Base-by-base conservation (phyloP, 1,140 invertebrate species). In the Apis cerana region DNA sequence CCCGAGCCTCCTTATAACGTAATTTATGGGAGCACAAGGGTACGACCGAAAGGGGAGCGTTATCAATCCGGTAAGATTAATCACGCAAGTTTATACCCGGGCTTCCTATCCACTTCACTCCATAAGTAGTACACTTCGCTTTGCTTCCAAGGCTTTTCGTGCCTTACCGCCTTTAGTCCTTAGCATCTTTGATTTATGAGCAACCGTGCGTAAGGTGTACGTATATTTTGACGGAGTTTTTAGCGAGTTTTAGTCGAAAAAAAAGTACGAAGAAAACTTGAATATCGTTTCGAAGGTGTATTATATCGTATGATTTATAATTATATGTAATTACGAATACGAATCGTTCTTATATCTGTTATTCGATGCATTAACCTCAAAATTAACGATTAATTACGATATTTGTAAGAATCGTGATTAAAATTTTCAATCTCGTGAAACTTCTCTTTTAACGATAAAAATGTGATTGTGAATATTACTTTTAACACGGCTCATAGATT, bases 21-120 rank as follows among this genome's bases (percentile, higher is more conserved):
- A 93, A 93, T 92, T 93, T 92, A 92, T 92, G 89, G 88, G 86
- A 86, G 85, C 82, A 89, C 88, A 86, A 86, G 85, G 88, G 85
- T 84, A 87, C 84, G 90, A 84, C 70, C 72, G 79, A 87, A 43
- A 82, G 86, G 71, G 89, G 87, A 90, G 85, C 87, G 88, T 91
- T 92, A 93, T 93, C 91, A 93, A 93, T 92, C 91, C 87, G 85
- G 84, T 72, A 89, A 93, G 91, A 93, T 93, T 93, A 93, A 93
- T 93, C 91, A 90, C 90, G 90, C 88, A 92, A 92, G 91, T 93
- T 92, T 91, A 92, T 89, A 88, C 86, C 5, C 85, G 82, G 4
- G 85, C 84, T 90, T 92, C 83, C 88, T 81, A 91, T 92, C 90
- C 91, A 90, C 91, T 92, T 92, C 89, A 87, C 85, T 91, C 68